Percentiles rank a stretch among this genome's conserved stretches.
phyloP scores from a whole-genome alignment of 2,797 vertebrate genomes.

The Halcyon smyrnensis region DNA sequence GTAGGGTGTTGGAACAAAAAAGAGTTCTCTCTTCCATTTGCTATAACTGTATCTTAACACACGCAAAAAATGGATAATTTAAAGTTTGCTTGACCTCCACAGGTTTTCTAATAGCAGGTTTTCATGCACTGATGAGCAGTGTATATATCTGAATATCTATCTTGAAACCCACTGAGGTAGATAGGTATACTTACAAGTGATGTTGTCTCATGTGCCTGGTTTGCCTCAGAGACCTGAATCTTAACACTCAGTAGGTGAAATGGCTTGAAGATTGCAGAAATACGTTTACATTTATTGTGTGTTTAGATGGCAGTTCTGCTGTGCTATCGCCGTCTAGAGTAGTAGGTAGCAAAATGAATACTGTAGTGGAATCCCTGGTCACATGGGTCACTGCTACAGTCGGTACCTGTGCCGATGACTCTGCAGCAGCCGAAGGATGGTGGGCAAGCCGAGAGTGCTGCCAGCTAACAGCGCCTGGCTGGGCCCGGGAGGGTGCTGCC shows the following conservation, averaged over 20 bases:
- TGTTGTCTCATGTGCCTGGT: neutral
- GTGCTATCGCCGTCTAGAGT: neutral
- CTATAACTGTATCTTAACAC: neutral
- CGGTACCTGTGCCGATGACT: neutral
- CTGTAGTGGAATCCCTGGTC: neutral
- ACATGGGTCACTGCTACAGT: rapidly evolving
- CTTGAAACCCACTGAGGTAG: neutral
- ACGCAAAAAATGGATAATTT: neutral
- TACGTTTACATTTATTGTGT: neutral
- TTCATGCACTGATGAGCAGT: neutral
- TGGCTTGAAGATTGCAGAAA: neutral
- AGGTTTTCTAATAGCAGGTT: conserved; percentile 23
- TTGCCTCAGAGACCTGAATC: neutral
- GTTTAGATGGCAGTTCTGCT: neutral
- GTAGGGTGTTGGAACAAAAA: neutral
- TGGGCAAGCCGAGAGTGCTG: neutral
- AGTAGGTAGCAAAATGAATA: neutral
- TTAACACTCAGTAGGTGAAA: neutral
- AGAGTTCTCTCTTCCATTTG: conserved; percentile 37
- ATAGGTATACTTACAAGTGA: neutral
- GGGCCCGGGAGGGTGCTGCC: neutral
- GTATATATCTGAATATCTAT: neutral
- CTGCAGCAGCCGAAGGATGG: neutral
- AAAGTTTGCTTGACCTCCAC: neutral
- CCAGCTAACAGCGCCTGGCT: rapidly evolving